These are phyloP conservation scores for Rhinogobio ventralis DNA, from an alignment of 2,797 vertebrate species.

Conservation along the genomic window DNA sequence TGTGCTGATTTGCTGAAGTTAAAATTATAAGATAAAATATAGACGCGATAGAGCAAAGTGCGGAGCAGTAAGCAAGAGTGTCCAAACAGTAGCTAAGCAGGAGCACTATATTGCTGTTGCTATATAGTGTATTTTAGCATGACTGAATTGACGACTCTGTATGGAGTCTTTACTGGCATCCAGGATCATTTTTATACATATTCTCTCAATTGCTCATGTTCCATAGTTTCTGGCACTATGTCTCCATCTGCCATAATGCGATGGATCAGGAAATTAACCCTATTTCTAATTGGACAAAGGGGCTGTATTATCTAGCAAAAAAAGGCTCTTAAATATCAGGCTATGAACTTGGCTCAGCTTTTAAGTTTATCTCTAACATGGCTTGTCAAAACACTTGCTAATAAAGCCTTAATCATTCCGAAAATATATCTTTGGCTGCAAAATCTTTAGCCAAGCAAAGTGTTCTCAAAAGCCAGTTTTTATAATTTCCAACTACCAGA, in stretches of 20 bases:
- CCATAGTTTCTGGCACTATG: neutral
- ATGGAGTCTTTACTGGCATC: neutral
- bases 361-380: neutral
- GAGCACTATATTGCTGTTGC: neutral
- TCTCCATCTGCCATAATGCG: neutral
- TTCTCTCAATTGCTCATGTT: neutral
- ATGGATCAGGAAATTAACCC: neutral
- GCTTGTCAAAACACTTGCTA: neutral
- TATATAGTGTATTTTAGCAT: neutral
- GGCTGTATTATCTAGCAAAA: neutral
- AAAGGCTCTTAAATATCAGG: neutral
- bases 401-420: neutral
- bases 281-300: neutral
- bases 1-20: too few species aligned
- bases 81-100: too few species aligned
- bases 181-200: neutral
- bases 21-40: too few species aligned
- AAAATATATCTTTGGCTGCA: neutral
- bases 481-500: neutral
- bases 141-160: neutral
- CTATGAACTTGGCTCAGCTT: neutral
- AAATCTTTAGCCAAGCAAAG: neutral
- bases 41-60: too few species aligned
- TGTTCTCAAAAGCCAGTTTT: neutral
- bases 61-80: too few species aligned